phyloP scores from a whole-genome alignment of 1,140 invertebrate genomes.

The Drosophila burlai region DNA sequence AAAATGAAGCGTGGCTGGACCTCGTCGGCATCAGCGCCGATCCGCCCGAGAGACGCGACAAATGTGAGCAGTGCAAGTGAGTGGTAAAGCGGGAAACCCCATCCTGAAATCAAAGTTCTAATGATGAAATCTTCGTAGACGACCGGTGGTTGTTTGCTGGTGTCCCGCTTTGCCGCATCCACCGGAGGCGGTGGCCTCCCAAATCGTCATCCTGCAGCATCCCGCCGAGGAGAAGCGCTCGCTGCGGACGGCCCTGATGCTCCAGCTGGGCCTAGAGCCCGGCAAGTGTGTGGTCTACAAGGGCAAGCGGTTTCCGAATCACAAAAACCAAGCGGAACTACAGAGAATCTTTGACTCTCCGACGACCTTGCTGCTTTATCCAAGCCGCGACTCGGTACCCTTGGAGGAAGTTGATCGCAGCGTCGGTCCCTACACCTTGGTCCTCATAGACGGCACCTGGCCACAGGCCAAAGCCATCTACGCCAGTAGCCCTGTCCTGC shows the following conservation, averaged over 20 bases:
- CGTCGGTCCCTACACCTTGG: constrained; percentile 89
- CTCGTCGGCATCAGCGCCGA: constrained; percentile 90
- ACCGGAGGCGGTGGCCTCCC: constrained; percentile 89
- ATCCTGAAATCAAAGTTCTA: background rate
- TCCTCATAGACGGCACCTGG: constrained; percentile 97
- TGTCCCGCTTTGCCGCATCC: constrained; percentile 91
- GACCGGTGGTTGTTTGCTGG: constrained; percentile 95
- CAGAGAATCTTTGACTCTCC: constrained; percentile 88
- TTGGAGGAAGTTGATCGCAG: constrained; percentile 85
- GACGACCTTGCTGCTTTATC: constrained; percentile 93
- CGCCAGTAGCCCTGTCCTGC: constrained; percentile 89
- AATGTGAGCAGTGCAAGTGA: constrained; percentile 91
- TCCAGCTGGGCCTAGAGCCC: constrained; percentile 90
- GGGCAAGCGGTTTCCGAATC: constrained; percentile 93
- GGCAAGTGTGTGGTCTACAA: constrained; percentile 92
- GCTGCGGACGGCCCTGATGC: constrained; percentile 95
- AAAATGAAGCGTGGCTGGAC: constrained; percentile 86
- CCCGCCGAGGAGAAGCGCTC: constrained; percentile 96
- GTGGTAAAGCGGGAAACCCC: constrained; percentile 56
- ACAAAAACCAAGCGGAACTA: constrained; percentile 88
- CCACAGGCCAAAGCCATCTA: constrained; percentile 95
- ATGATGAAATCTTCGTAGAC: constrained; percentile 86
- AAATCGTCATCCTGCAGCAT: constrained; percentile 94
- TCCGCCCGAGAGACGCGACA: constrained; percentile 89
- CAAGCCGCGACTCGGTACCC: constrained; percentile 89